Evolutionary conservation across 2,797 vertebrate genomes (phyloP).

Genomic region (Numenius phaeopus): DNA sequence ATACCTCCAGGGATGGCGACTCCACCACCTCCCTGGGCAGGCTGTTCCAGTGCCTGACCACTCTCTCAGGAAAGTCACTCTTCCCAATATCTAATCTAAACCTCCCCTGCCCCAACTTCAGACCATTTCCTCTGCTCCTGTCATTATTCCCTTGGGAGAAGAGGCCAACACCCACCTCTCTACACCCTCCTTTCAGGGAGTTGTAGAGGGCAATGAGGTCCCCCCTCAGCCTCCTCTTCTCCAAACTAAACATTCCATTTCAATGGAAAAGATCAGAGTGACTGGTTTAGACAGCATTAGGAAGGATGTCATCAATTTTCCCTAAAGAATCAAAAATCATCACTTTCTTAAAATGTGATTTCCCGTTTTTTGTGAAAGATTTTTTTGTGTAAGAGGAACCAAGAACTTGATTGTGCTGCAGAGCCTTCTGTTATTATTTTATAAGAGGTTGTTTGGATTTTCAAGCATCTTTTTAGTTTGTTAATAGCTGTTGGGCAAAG

Average conservation of each 20-base stretch:
- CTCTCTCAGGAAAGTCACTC: too few species aligned
- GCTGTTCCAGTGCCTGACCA: too few species aligned
- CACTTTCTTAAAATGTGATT: not conserved
- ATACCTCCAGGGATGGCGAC: too few species aligned
- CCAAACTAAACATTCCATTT: not conserved
- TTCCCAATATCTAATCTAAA: too few species aligned
- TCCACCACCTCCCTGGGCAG: too few species aligned
- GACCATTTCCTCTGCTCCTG: too few species aligned
- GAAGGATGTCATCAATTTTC: not conserved
- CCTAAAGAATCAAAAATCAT: not conserved
- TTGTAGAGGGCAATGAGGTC: too few species aligned
- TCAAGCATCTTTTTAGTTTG: not conserved
- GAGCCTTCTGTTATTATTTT: constrained; percentile 7
- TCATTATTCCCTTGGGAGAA: too few species aligned
- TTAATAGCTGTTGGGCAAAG: constrained; percentile 7
- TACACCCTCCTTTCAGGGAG: too few species aligned
- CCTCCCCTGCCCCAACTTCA: too few species aligned
- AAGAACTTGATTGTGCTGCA: not conserved
- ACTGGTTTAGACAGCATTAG: not conserved
- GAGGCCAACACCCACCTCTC: too few species aligned
- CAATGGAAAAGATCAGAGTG: not conserved
- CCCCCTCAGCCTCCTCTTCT: too few species aligned
- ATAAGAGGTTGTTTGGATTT: constrained; percentile 5
- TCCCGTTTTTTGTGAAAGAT: not conserved
- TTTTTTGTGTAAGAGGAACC: not conserved